phyloP scores from a whole-genome alignment of 2,888 invertebrate genomes.

The Gastrophysa polygoni region DNA sequence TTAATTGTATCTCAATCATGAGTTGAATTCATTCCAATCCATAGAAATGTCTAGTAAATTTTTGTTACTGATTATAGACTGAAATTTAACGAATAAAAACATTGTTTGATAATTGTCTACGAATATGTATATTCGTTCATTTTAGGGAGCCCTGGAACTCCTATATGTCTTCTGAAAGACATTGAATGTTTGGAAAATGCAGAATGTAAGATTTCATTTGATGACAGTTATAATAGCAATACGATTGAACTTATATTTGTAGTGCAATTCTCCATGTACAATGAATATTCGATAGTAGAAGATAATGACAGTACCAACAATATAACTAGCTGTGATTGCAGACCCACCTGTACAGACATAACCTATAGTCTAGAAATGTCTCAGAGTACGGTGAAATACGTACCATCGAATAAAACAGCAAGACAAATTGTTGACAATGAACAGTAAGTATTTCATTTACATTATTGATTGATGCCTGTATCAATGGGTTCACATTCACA shows the following conservation, averaged over 20 bases:
- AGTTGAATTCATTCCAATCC: too few species aligned
- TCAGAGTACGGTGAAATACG: constrained; percentile 39
- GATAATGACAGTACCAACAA: background rate
- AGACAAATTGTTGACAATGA: constrained; percentile 16
- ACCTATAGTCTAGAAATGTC: constrained; percentile 54
- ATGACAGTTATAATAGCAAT: too few species aligned
- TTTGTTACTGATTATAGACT: too few species aligned
- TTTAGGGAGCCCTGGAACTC: constrained; percentile 23
- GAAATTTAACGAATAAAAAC: too few species aligned
- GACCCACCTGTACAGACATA: constrained; percentile 54
- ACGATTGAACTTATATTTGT: background rate
- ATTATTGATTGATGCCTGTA: background rate
- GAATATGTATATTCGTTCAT: background rate
- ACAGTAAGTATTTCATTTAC: constrained; percentile 11
- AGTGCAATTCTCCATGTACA: constrained; percentile 18
- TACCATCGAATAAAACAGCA: constrained; percentile 20
- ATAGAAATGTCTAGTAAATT: too few species aligned
- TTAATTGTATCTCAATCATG: too few species aligned
- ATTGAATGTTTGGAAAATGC: constrained; percentile 25
- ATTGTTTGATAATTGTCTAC: too few species aligned
- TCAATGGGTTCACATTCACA: too few species aligned
- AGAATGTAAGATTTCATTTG: constrained; percentile 23
- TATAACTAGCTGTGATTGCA: constrained; percentile 51
- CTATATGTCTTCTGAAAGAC: constrained; percentile 29
- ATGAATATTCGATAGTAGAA: constrained; percentile 15